phyloP scores from a whole-genome alignment of 2,888 invertebrate species.

The Phalangium opilio region DNA sequence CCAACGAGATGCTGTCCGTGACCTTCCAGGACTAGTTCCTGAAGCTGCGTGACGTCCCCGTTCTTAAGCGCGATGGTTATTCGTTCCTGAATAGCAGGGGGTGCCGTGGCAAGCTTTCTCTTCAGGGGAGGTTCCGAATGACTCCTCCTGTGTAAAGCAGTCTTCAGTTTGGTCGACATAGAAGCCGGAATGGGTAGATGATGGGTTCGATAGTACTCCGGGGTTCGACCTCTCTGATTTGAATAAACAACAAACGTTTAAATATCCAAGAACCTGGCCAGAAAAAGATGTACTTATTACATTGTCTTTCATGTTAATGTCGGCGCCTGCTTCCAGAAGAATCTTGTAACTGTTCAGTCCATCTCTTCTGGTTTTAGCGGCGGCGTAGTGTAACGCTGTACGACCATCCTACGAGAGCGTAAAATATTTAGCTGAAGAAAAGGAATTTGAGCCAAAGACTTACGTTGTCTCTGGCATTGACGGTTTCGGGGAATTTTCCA shows the following conservation, averaged over 20 bases:
- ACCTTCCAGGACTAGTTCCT: slow-evolving; percentile 23
- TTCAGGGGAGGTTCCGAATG: slow-evolving; percentile 15
- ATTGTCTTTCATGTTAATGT: slow-evolving; percentile 22
- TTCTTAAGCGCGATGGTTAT: slow-evolving; percentile 18
- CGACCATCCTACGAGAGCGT: slow-evolving; percentile 36
- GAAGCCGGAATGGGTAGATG: slow-evolving; percentile 35
- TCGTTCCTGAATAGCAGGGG: too few relatives aligned
- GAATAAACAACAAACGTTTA: neutral
- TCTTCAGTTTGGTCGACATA: slow-evolving; percentile 1
- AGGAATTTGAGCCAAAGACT: slow-evolving; percentile 3
- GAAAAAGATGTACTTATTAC: too few relatives aligned
- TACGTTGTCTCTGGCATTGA: slow-evolving; percentile 32
- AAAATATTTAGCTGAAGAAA: too few relatives aligned
- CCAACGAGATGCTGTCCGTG: slow-evolving; percentile 23
- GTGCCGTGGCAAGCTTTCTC: slow-evolving; percentile 2
- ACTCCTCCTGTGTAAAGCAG: slow-evolving; percentile 10
- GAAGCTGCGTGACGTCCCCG: slow-evolving; percentile 19
- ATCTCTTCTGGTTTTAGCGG: slow-evolving; percentile 29
- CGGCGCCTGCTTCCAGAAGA: slow-evolving; percentile 25
- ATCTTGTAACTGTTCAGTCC: slow-evolving; percentile 23
- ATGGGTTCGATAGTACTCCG: slow-evolving; percentile 37
- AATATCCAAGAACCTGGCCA: too few relatives aligned
- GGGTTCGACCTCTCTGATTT: slow-evolving; percentile 32
- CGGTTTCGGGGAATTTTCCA: slow-evolving; percentile 31
- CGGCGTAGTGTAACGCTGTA: slow-evolving; percentile 78